A percentile compares a stretch with the other conserved stretches of the same genome.
These are phyloP conservation scores for Melanerpes aurifrons DNA, from an alignment of 2,113 vertebrate species.

Conservation along the genomic window DNA sequence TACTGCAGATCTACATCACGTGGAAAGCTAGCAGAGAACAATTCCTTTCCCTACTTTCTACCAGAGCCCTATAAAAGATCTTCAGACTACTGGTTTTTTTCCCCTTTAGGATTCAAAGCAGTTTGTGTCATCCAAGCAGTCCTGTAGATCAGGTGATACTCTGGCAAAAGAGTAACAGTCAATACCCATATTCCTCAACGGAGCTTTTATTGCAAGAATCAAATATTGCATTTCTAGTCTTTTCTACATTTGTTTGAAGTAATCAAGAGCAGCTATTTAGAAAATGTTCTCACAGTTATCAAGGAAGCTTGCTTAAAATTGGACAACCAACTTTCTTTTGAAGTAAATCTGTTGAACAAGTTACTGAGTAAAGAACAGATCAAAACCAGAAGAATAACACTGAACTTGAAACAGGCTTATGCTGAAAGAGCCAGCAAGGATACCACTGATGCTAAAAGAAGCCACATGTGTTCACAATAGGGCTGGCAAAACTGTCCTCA, in stretches of 20 bases:
- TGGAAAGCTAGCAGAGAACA: not conserved
- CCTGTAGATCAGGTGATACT: not conserved
- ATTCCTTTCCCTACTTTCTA: not conserved
- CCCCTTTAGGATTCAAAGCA: not conserved
- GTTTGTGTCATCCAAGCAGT: not conserved
- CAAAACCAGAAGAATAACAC: not conserved
- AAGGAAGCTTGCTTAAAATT: not conserved
- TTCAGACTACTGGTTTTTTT: not conserved
- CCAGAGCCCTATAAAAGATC: not conserved
- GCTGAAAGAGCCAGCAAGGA: not conserved
- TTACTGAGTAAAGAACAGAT: not conserved
- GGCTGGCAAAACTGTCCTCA: not conserved
- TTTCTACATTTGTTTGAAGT: not conserved
- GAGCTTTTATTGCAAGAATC: slow-evolving; percentile 5
- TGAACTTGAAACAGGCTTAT: not conserved
- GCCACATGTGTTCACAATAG: fast-evolving
- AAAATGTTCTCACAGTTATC: not conserved
- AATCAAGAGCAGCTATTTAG: not conserved
- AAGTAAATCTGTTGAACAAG: not conserved
- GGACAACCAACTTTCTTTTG: not conserved
- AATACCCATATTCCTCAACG: not conserved
- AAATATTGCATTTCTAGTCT: not conserved
- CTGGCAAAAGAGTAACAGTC: slow-evolving; percentile 1
- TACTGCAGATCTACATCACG: not conserved
- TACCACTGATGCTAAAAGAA: not conserved